Evolutionary conservation across 2,113 vertebrate genomes (phyloP).

Genomic region (Naja naja): DNA sequence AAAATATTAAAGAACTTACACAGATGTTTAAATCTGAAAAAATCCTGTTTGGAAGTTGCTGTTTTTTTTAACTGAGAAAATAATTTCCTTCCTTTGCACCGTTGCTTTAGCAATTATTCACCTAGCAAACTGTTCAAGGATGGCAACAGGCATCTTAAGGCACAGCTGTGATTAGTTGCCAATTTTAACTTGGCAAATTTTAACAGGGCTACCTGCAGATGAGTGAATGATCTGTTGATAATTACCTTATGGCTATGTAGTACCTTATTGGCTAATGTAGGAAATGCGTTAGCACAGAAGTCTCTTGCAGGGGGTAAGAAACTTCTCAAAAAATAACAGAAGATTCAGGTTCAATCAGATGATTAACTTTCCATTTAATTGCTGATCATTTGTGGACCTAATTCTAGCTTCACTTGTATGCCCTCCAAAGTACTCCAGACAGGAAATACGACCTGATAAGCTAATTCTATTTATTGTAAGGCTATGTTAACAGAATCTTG

Average conservation of each 20-base stretch:
- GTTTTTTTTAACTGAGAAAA: constrained; percentile 3
- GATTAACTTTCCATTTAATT: constrained; percentile 48
- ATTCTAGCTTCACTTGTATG: constrained; percentile 32
- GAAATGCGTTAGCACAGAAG: constrained; percentile 40
- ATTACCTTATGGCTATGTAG: constrained; percentile 33
- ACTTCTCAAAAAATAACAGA: constrained; percentile 56
- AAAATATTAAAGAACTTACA: constrained; percentile 37
- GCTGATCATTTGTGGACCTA: constrained; percentile 52
- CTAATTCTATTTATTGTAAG: not conserved
- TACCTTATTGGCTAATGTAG: constrained; percentile 30
- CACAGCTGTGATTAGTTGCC: constrained; percentile 35
- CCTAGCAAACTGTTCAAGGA: constrained; percentile 48
- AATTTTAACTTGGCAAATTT: constrained; percentile 37
- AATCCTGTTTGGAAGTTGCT: constrained; percentile 14
- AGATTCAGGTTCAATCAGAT: constrained; percentile 42
- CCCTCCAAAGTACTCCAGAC: not conserved
- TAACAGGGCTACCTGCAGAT: constrained; percentile 12
- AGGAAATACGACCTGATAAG: not conserved
- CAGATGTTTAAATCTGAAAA: constrained; percentile 39
- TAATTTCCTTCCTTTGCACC: constrained; percentile 26
- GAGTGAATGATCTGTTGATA: constrained; percentile 41
- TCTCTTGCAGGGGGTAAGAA: constrained; percentile 48
- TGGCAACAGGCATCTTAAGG: constrained; percentile 34
- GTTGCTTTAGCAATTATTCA: constrained; percentile 59
- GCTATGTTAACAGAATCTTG: not conserved